Conservation (phyloP, 53 echinoderm and acorn worm species). For the Holothuria leucospilota region DNA sequence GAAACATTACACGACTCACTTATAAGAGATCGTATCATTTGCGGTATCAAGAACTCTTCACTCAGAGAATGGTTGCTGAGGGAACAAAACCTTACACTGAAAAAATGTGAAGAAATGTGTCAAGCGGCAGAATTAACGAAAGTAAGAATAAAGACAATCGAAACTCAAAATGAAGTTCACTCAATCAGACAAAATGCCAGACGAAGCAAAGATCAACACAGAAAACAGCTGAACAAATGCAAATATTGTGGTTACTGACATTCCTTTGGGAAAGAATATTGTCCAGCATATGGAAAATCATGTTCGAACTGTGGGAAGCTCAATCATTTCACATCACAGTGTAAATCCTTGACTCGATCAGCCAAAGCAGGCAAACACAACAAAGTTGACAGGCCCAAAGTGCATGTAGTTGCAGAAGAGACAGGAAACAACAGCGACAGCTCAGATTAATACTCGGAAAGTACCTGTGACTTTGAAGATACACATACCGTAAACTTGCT, state of each 20-base stretch:
- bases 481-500: constrained; percentile 20
- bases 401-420: not conserved
- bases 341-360: not conserved
- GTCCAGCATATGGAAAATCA: constrained; percentile 56
- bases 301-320: constrained; percentile 43
- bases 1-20: constrained; percentile 41
- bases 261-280: constrained; percentile 36
- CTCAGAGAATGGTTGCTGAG: constrained; percentile 49
- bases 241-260: constrained; percentile 55
- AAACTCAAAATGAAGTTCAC: constrained; percentile 11
- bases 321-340: not conserved
- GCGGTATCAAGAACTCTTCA: constrained; percentile 19
- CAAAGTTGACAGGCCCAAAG: not conserved
- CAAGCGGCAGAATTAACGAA: constrained; percentile 35
- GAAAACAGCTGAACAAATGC: not conserved
- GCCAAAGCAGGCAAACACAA: not conserved
- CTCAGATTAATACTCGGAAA: not conserved
- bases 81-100: constrained; percentile 33
- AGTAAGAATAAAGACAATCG: constrained; percentile 7
- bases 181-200: constrained; percentile 17
- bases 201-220: constrained; percentile 1
- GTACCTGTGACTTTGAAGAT: constrained; percentile 42
- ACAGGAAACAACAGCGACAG: not conserved
- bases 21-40: constrained; percentile 54
- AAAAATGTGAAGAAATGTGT: constrained; percentile 44